These are phyloP conservation scores for Raillietiella orientalis DNA, from an alignment of 2,888 invertebrate species.

Conservation along the genomic window DNA sequence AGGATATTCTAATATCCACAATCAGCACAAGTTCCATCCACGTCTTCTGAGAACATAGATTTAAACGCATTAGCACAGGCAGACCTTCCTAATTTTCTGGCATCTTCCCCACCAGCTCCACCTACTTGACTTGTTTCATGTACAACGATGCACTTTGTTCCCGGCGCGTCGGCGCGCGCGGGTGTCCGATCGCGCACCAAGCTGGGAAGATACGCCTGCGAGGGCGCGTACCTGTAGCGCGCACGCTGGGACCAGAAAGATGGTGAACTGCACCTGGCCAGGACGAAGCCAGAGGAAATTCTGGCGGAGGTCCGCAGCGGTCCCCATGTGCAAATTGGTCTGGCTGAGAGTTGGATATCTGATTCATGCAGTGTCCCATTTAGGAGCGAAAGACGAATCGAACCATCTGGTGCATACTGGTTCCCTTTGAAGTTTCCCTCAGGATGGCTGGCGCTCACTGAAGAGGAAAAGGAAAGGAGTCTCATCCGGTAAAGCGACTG, in stretches of 20 bases:
- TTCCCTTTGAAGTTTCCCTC: slow-evolving; percentile 41
- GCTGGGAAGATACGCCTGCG: too few relatives aligned
- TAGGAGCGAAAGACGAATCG: slow-evolving; percentile 30
- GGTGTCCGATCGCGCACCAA: too few relatives aligned
- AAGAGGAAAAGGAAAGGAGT: slow-evolving; percentile 9
- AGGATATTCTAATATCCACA: slow-evolving; percentile 6
- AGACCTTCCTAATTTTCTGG: slow-evolving; percentile 19
- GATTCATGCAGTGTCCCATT: too few relatives aligned
- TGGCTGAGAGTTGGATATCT: slow-evolving; percentile 36
- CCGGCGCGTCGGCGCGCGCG: too few relatives aligned
- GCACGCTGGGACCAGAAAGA: slow-evolving; percentile 2
- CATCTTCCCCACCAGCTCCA: slow-evolving; percentile 34
- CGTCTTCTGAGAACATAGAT: slow-evolving; percentile 6
- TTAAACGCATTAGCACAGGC: slow-evolving; percentile 14
- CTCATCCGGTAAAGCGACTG: slow-evolving; percentile 18
- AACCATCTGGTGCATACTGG: slow-evolving; percentile 46
- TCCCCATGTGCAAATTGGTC: slow-evolving; percentile 49
- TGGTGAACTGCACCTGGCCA: slow-evolving; percentile 1
- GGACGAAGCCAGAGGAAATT: slow-evolving; percentile 2
- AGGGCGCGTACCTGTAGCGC: not conserved
- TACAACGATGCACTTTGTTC: too few relatives aligned
- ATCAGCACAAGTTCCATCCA: slow-evolving; percentile 9
- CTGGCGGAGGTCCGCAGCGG: slow-evolving; percentile 32
- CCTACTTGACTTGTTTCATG: too few relatives aligned
- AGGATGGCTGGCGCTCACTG: slow-evolving; percentile 29